A percentile compares a stretch with the other conserved stretches of the same genome.
These are phyloP conservation scores for Drosophila lacertosa DNA, from an alignment of 1,140 invertebrate genomes.

Conservation along the genomic window DNA sequence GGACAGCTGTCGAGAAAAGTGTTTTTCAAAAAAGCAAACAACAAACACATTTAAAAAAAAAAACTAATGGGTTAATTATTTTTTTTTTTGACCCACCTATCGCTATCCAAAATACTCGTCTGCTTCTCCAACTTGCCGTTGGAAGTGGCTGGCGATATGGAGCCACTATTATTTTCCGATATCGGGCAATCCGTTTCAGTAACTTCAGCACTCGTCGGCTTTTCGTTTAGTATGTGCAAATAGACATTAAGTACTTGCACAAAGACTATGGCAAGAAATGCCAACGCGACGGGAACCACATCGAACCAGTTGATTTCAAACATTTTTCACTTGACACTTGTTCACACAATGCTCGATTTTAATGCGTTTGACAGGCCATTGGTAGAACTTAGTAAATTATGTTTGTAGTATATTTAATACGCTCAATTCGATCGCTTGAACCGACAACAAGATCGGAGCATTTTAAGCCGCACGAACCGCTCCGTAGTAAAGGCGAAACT, in stretches of 20 bases:
- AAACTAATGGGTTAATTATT: too few species aligned
- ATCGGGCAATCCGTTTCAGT: slow-evolving; percentile 13
- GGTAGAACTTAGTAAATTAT: background rate
- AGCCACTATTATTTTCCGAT: slow-evolving; percentile 27
- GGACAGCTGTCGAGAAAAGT: slow-evolving; percentile 36
- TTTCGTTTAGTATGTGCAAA: slow-evolving; percentile 60
- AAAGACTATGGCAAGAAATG: slow-evolving; percentile 59
- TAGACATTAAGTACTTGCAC: slow-evolving; percentile 73
- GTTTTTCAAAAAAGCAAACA: slow-evolving; percentile 14
- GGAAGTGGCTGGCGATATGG: slow-evolving; percentile 10
- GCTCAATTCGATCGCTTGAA: slow-evolving; percentile 4
- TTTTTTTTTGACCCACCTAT: slow-evolving; percentile 58
- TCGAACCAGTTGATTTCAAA: slow-evolving; percentile 72
- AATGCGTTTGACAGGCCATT: slow-evolving; percentile 24
- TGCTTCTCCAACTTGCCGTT: slow-evolving; percentile 78
- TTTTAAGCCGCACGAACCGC: slow-evolving; percentile 42
- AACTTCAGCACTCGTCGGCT: slow-evolving; percentile 31
- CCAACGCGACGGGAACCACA: slow-evolving; percentile 59
- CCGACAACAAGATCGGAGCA: slow-evolving; percentile 12
- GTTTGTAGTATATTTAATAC: slow-evolving; percentile 2
- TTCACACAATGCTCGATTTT: slow-evolving; percentile 12
- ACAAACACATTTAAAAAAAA: background rate
- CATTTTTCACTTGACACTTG: slow-evolving; percentile 35
- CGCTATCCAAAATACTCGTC: slow-evolving; percentile 63
- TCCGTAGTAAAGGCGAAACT: slow-evolving; percentile 41